phyloP scores from a whole-genome alignment of 37 sponge, comb jelly and placozoan species.

The Dysidea cf. avara region DNA sequence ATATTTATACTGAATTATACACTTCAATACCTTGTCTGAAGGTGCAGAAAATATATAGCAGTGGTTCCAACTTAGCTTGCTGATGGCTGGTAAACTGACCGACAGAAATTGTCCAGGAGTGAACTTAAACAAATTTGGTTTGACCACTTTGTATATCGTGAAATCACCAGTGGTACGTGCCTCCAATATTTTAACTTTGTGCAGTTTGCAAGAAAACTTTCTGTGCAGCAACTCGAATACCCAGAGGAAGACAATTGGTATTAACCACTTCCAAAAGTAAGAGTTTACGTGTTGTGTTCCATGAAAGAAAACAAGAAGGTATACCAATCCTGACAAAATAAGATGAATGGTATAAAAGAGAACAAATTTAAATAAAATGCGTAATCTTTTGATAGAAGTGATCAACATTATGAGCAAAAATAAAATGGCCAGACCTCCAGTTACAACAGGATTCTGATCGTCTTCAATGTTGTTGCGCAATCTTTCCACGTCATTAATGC shows the following conservation, averaged over 20 bases:
- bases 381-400: conserved; percentile 23
- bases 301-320: conserved; percentile 47
- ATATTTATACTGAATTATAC: too few species aligned
- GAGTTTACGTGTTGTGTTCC: conserved; percentile 44
- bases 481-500: neutral
- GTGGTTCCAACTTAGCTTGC: conserved; percentile 19
- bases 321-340: conserved; percentile 11
- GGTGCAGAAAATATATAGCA: too few species aligned
- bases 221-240: conserved; percentile 41
- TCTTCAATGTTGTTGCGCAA: conserved; percentile 7
- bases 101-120: conserved; percentile 50
- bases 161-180: too few species aligned
- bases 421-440: conserved; percentile 30
- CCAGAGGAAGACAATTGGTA: conserved; percentile 27
- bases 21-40: too few species aligned
- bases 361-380: conserved; percentile 27
- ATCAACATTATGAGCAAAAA: conserved; percentile 17
- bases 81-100: conserved; percentile 46
- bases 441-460: conserved; percentile 27
- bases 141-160: neutral
- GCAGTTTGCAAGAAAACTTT: conserved; percentile 13
- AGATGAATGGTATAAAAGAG: conserved; percentile 54
- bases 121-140: conserved; percentile 33
- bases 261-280: conserved; percentile 66
- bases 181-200: conserved; percentile 40